Evolutionary conservation across 1,140 invertebrate species (phyloP).

Genomic region (Ruditapes philippinarum): DNA sequence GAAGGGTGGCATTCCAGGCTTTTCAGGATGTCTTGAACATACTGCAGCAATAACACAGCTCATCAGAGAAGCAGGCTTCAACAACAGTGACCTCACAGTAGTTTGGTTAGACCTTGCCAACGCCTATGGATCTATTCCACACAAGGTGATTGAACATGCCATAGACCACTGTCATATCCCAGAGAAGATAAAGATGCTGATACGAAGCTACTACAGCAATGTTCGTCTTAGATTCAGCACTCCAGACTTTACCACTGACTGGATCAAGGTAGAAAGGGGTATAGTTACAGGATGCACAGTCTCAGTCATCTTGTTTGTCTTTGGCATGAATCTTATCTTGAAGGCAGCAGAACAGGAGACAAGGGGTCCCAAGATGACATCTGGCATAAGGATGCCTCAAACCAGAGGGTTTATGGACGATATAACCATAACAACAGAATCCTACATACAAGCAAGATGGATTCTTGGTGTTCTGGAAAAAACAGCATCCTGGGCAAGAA

Average conservation of each 20-base stretch:
- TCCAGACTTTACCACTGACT: not conserved
- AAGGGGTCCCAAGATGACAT: not conserved
- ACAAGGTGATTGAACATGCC: not conserved
- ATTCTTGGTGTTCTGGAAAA: not conserved
- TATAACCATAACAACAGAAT: conserved; percentile 23
- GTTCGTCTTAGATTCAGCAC: not conserved
- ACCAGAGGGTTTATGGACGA: conserved; percentile 22
- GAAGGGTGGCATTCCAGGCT: conserved; percentile 32
- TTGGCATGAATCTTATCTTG: conserved; percentile 17
- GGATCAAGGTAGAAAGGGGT: conserved; percentile 19
- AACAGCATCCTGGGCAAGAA: no score
- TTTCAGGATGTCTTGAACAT: conserved; percentile 24
- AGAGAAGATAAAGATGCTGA: not conserved
- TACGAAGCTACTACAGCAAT: not conserved
- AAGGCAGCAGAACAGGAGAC: conserved; percentile 30
- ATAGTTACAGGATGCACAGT: conserved; percentile 31
- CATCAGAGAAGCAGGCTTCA: not conserved
- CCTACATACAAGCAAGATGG: conserved; percentile 20
- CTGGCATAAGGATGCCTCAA: not conserved
- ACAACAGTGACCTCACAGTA: conserved; percentile 24
- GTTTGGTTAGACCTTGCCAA: conserved; percentile 43
- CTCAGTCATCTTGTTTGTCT: conserved; percentile 16
- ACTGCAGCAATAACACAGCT: not conserved
- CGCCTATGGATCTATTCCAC: conserved; percentile 25
- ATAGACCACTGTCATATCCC: conserved; percentile 24